These are phyloP conservation scores for Etia nguti DNA, from an alignment of 2,113 vertebrate species.

Conservation along the genomic window DNA sequence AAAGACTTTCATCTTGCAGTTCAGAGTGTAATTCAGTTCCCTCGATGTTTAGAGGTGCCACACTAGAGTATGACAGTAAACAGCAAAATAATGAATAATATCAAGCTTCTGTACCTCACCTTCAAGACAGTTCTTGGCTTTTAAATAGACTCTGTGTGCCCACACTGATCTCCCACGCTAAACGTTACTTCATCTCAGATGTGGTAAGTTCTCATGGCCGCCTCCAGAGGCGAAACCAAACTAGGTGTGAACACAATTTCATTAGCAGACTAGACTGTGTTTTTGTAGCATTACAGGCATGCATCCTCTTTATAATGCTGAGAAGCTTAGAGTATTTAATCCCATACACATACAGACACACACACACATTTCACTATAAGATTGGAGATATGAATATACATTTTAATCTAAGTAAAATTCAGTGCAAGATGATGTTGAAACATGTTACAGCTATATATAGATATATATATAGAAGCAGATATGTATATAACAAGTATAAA, in stretches of 20 bases:
- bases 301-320: constrained; percentile 23
- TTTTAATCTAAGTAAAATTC: neutral
- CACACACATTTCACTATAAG: neutral
- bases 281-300: neutral
- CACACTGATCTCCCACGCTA: neutral
- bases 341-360: neutral
- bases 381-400: neutral
- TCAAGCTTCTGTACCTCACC: neutral
- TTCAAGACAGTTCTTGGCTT: constrained; percentile 33
- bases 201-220: constrained; percentile 9
- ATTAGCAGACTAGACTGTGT: neutral
- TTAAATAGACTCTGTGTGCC: constrained; percentile 11
- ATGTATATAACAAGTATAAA: neutral
- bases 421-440: neutral
- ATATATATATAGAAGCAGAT: neutral
- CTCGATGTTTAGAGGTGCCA: neutral
- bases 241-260: constrained; percentile 24
- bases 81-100: neutral
- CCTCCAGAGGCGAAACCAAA: constrained; percentile 9
- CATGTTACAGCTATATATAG: neutral
- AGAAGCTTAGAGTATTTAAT: neutral
- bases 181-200: constrained; percentile 40
- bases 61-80: neutral
- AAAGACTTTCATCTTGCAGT: constrained; percentile 43
- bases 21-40: neutral